Evolutionary conservation across 2,113 vertebrate genomes (phyloP), one percentile per base, ranked within the genome.

Genomic region (Apodemus speciosus): DNA sequence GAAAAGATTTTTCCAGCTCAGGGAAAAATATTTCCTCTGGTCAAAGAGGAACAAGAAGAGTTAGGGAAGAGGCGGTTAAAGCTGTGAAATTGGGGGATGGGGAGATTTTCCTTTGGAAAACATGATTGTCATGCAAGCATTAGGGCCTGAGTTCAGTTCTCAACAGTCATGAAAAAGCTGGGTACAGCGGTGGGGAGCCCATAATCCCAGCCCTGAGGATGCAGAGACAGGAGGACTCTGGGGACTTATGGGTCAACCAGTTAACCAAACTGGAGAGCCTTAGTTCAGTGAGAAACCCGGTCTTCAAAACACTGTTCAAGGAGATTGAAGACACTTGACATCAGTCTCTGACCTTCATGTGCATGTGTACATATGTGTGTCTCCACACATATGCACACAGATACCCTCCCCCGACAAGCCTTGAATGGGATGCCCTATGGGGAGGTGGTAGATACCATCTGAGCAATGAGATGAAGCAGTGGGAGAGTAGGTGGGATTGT

Each of bases 11-110:
- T 93, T 81, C 66, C 40, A 77, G n/a, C 49, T 84, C 92, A n/a
- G 81, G 92, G 25, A 85, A 94, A 92, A 88, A 85, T 40, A 23
- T 90, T 73, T 64, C 30, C 83, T 77, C 43, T 66, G 38, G 86
- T 88, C 46, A 80, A 40, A 21, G 25, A 23, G 27, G 32, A 25
- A 71, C 43, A 20, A 60, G 7, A 14, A 81, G 85, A 77, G 20
- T 56, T 40, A 79, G 46, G 32, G 11, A 71, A 58, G 43, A 53
- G 53, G 25, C 18, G 18, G 5, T 72, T 64, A 71, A 40, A 23
- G 10, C 64, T 84, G 68, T 56, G 51, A 64, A 76, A 84, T n/a
- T 43, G 51, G 30, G 35, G 13, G 16, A 1, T n/a, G 64, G 35
- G 14, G 7, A 13, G 46, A 56, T 9, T 43, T 38, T 49, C 43